Evolutionary conservation across 2,888 invertebrate species (phyloP), one percentile per base, ranked within the genome.

Genomic region (Drosophila subquinaria): DNA sequence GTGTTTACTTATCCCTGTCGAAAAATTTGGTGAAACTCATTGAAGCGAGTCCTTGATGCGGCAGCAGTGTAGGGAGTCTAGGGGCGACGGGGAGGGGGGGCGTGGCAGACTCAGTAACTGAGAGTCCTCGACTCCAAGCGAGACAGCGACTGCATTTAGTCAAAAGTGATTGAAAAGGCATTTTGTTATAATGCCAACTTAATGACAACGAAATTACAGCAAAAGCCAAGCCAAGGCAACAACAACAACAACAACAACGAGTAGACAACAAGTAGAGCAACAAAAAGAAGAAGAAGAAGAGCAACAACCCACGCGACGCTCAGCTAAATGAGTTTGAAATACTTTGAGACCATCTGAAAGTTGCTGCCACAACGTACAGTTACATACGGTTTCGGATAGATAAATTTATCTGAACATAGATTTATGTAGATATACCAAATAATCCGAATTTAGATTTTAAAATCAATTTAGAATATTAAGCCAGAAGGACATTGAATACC

Each of bases 111-210:
- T n/a, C 4, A 11, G 50, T 8, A 20, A 15, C 15, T 15, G n/a
- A 13, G 1, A 4, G 27, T 40, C 38, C 36, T 15, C 23, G 5
- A 10, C 9, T 17, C n/a, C 27, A 30, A 30, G 23, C 48, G 43
- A 23, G 10, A 10, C 50, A 43, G 64, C 50, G 71, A 86, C 69
- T 89, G 90, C 85, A 86, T 89, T 90, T 90, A 86, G 85, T 90
- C 85, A 89, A 89, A 86, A 88, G 87, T 90, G 89, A 87, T 87
- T 90, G 87, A 87, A 89, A 90, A 86, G 90, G 90, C 87, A 90
- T 87, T 90, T 90, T 88, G 89, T 90, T 90, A 87, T 90, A 86
- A 87, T 90, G 90, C 90, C 89, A 87, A 90, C 90, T 88, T 90
- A 87, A 87, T 87, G 90, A 87, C 89, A 90, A 82, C 81, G 74